Evolutionary conservation across 2,797 vertebrate species (phyloP), one percentile per base, ranked within the genome.

Genomic region (Chloroceryle inda): DNA sequence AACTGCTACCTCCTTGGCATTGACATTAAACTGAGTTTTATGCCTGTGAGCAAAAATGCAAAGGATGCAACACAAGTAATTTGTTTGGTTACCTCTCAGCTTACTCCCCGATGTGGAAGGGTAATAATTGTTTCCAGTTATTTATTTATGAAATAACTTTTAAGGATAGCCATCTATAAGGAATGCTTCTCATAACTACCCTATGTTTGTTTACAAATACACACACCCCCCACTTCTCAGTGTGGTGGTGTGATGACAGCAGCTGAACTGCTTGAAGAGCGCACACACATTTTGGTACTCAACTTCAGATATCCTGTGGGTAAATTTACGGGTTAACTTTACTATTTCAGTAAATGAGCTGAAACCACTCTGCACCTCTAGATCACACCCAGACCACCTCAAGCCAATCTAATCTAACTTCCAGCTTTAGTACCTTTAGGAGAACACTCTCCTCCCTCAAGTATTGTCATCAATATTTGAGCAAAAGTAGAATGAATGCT

Each of bases 181-280:
- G 35, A 85, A 89, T 5, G 8, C 1, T 66, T 79, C 68, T 61
- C 11, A 0, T 56, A 59, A 76, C 45, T 26, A 78, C 27, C n/a
- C 33, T 40, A 26, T 6, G 11, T 53, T 77, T 72, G 33, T 42
- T 49, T 61, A 72, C 33, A 77, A 87, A 68, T 35, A 62, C 1
- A 68, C 11, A 59, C 44, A 35, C 1, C 4, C n/a, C n/a, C n/a
- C 35, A 5, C 49, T 85, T 85, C 55, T 77, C 81, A 72, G 12
- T 9, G 15, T 64, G 29, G 92, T 8, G 1, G 9, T n/a, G 80
- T 27, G 64, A 37, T 26, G 33, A 5, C 27, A 44, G 44, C 26
- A 77, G 33, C 19, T 69, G 35, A 52, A 68, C 33, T 10, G 12
- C 52, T 95, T 92, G 53, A 83, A 85, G 91, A 83, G 33, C n/a